Conservation (phyloP, 2,888 invertebrate species). For the Eledone cirrhosa region DNA sequence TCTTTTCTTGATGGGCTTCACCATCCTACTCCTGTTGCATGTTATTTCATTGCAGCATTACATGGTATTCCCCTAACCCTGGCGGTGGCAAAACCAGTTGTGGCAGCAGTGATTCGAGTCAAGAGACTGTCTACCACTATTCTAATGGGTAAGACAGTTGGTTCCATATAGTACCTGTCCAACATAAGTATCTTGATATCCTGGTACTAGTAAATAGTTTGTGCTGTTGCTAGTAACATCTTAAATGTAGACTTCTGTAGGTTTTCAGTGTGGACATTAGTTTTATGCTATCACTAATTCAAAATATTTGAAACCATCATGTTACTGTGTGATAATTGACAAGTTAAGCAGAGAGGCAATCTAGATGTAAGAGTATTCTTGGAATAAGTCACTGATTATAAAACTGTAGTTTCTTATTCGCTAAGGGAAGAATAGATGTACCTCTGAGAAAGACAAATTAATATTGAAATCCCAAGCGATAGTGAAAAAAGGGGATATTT, state of each 20-base stretch:
- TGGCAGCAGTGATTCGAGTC: conserved; percentile 44
- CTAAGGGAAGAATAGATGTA: too few relatives aligned
- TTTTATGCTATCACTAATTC: too few relatives aligned
- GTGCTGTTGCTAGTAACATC: conserved; percentile 62
- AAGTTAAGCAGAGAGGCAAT: not conserved
- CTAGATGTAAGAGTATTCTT: too few relatives aligned
- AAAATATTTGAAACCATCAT: too few relatives aligned
- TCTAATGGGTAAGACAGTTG: conserved; percentile 42
- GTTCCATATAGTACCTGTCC: conserved; percentile 51
- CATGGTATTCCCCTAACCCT: conserved; percentile 61
- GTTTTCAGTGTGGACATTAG: too few relatives aligned
- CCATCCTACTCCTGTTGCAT: too few relatives aligned
- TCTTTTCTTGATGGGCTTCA: too few relatives aligned
- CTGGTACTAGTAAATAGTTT: conserved; percentile 46
- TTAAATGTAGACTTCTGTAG: not conserved
- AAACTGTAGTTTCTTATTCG: too few relatives aligned
- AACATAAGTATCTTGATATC: conserved; percentile 68
- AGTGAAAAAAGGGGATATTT: too few relatives aligned
- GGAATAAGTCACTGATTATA: too few relatives aligned
- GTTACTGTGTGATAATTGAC: conserved; percentile 23
- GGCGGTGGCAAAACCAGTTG: conserved; percentile 54
- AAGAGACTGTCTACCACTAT: conserved; percentile 37
- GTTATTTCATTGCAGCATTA: conserved; percentile 45
- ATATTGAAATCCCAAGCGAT: too few relatives aligned
- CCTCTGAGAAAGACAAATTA: too few relatives aligned